Conservation (phyloP, 2,113 vertebrate species). For the Carlito syrichta region DNA sequence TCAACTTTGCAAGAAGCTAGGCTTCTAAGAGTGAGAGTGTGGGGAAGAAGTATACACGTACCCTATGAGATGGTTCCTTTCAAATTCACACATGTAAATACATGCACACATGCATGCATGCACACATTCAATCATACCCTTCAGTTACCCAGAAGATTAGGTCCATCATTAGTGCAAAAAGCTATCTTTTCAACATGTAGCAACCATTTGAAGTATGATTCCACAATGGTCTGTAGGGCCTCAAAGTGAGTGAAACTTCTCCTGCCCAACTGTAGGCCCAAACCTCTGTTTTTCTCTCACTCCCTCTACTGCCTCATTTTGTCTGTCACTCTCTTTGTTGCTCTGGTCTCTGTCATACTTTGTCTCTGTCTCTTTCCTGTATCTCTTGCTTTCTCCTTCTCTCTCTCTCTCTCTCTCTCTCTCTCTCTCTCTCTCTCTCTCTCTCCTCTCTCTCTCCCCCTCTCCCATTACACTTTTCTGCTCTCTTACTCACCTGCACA, state of each 20-base stretch:
- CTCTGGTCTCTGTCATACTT: not conserved
- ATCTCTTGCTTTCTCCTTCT: not conserved
- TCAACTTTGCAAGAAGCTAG: conserved; percentile 34
- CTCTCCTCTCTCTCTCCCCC: not conserved
- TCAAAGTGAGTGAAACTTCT: conserved; percentile 1
- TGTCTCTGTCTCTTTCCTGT: not conserved
- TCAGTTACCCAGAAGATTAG: not conserved
- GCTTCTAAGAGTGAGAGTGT: not conserved
- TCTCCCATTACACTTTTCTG: not conserved
- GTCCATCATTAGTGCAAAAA: not conserved
- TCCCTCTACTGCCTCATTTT: not conserved
- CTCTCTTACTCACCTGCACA: not conserved
- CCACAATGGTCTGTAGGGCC: not conserved
- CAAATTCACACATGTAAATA: not conserved
- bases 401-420: not conserved
- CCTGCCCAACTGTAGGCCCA: not conserved
- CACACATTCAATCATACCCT: not conserved
- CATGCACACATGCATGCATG: not conserved
- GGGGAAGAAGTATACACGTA: not conserved
- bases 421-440: not conserved
- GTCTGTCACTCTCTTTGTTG: not conserved
- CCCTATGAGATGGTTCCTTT: not conserved
- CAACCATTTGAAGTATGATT: not conserved
- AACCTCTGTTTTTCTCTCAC: not conserved
- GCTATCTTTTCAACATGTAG: not conserved